phyloP scores from a whole-genome alignment of 2,113 vertebrate genomes.

The Riparia riparia region DNA sequence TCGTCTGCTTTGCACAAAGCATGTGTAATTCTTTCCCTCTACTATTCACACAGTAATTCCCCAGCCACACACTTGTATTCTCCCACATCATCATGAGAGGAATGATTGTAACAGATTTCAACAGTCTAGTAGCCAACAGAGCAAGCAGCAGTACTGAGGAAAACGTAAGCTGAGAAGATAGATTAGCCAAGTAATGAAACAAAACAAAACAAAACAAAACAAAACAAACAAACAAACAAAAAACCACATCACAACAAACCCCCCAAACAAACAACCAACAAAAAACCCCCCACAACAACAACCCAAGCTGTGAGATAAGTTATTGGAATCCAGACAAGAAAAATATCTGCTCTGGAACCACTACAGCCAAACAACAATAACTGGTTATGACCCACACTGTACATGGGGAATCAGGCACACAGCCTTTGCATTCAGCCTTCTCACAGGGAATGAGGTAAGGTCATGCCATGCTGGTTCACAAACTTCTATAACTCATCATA shows the following conservation, averaged over 20 bases:
- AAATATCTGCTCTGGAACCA: conserved; percentile 52
- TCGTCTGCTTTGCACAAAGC: background rate
- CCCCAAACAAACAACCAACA: no score
- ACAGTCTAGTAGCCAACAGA: background rate
- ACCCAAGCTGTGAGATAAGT: conserved; percentile 23
- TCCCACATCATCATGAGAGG: background rate
- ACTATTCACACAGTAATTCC: conserved; percentile 28
- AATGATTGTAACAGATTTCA: conserved; percentile 45
- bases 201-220: no score
- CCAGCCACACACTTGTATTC: background rate
- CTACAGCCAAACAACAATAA: conserved; percentile 42
- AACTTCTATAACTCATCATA: conserved; percentile 43
- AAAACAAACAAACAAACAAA: no score
- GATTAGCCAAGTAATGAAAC: background rate
- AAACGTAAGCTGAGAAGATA: conserved; percentile 34
- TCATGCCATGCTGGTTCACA: background rate
- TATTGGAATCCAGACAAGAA: conserved; percentile 51
- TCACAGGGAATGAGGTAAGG: conserved; percentile 45
- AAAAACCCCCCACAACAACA: no score
- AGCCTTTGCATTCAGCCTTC: conserved; percentile 30
- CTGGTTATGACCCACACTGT: conserved; percentile 33
- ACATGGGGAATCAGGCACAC: conserved; percentile 8
- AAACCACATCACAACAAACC: no score
- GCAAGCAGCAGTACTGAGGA: background rate
- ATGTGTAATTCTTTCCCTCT: conserved; percentile 42